Evolutionary conservation across 1,140 invertebrate genomes (phyloP), one percentile per base, ranked within the genome.

Genomic region (Drosophila obscura): DNA sequence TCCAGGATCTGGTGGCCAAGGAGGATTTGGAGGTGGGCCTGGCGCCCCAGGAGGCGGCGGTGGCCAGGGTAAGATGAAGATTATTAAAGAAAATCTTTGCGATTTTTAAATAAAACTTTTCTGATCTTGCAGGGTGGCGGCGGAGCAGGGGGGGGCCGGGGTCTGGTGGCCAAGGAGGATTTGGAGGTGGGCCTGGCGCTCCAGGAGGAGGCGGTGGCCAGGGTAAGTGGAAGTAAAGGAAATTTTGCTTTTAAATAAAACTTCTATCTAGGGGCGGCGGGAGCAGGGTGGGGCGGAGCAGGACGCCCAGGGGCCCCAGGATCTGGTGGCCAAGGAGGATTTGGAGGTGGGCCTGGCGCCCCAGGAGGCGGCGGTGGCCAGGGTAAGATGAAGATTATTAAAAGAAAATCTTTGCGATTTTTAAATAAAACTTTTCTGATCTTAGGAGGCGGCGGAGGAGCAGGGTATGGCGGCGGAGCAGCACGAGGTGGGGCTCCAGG

Each of bases 291-390:
- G n/a, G 35, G 35, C 0, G 35, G 35, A 4, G 35, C 35, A 1
- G 35, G 35, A 4, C 35, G 35, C 4, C 11, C 11, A 1, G 35
- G 35, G 13, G 35, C 35, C 2, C 35, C 35, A 5, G 35, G 35
- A 5, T 4, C 11, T 1, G 35, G 35, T 4, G 35, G 35, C 11
- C 35, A 39, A 13, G 35, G 35, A 39, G 35, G 35, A 39, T 68
- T 48, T 60, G 73, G 72, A 0, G 87, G 92, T 2, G 81, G 93
- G 2, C 8, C 31, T 1, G 61, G 78, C 7, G 50, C 31, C 8
- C 68, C 67, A 4, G 51, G 46, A 49, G 73, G 66, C 4, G 43
- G 51, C 11, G 55, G 41, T 13, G 74, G 75, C 35, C 59, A 55
- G 11, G 53, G 61, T 39, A 1, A 22, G 48, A 1, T 8, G 28